A percentile compares a stretch with the other conserved stretches of the same genome.
Conservation (phyloP, 2,113 vertebrate genomes). For the Chrysochloris asiatica region DNA sequence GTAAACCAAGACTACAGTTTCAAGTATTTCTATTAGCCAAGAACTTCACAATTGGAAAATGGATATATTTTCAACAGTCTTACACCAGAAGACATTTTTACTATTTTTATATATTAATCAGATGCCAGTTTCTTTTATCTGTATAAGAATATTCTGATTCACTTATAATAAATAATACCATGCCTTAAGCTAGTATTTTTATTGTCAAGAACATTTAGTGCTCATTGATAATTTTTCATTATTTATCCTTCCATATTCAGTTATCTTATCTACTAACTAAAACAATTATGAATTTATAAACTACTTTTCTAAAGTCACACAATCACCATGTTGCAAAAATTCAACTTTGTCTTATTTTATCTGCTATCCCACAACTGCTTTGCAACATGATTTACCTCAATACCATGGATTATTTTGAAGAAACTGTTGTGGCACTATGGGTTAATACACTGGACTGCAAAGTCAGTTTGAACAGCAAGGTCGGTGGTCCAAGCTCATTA, state of each 20-base stretch:
- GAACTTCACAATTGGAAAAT: neutral
- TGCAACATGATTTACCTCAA: neutral
- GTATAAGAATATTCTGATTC: neutral
- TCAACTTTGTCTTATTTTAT: neutral
- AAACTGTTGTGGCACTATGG: too few species aligned
- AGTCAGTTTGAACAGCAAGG: too few species aligned
- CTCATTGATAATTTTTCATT: neutral
- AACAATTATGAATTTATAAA: neutral
- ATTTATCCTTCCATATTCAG: neutral
- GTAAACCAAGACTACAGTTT: neutral
- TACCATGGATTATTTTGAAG: neutral
- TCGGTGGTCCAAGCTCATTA: too few species aligned
- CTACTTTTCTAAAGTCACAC: neutral
- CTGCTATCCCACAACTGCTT: neutral
- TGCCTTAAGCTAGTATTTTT: neutral
- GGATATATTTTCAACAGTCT: neutral
- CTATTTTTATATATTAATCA: neutral
- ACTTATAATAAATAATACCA: neutral
- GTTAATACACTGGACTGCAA: too few species aligned
- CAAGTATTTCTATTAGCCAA: neutral
- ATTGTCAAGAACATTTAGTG: neutral
- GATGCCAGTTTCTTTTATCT: neutral
- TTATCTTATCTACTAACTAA: neutral
- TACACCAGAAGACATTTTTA: neutral
- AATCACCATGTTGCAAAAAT: neutral